Percentiles rank a stretch among this genome's conserved stretches.
Conservation (phyloP, 2,888 invertebrate genomes). For the Clepsis dumicolana region DNA sequence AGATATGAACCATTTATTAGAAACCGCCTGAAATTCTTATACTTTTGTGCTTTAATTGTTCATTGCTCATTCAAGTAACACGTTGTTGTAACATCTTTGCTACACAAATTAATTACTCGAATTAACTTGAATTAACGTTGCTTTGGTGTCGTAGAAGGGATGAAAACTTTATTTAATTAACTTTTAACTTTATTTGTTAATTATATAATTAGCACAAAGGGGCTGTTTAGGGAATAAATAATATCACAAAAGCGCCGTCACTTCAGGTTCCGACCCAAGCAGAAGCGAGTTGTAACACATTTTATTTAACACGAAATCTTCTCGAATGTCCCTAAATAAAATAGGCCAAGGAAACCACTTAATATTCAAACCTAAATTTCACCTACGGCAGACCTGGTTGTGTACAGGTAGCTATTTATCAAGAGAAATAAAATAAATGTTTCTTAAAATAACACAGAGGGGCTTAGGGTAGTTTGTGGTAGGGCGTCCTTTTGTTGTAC, state of each 20-base stretch:
- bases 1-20: background rate
- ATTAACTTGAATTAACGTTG: conserved; percentile 5
- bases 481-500: too few relatives aligned
- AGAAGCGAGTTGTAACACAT: background rate
- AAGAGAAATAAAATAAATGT: too few relatives aligned
- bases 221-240: background rate
- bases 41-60: conserved; percentile 2
- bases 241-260: background rate
- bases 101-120: conserved; percentile 2
- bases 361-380: background rate
- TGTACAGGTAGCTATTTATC: too few relatives aligned
- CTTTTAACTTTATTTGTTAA: conserved; percentile 17
- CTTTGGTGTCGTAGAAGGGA: background rate
- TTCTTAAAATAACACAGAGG: too few relatives aligned
- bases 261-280: background rate
- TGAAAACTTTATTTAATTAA: conserved; percentile 16
- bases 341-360: background rate
- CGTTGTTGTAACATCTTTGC: background rate
- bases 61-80: background rate
- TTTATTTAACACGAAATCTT: background rate
- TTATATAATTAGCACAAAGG: conserved; percentile 3
- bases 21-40: background rate
- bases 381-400: too few relatives aligned
- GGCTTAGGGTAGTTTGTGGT: too few relatives aligned
- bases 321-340: background rate